These are phyloP conservation scores for Rhipidura dahli DNA, from an alignment of 2,113 vertebrate genomes.

Conservation along the genomic window DNA sequence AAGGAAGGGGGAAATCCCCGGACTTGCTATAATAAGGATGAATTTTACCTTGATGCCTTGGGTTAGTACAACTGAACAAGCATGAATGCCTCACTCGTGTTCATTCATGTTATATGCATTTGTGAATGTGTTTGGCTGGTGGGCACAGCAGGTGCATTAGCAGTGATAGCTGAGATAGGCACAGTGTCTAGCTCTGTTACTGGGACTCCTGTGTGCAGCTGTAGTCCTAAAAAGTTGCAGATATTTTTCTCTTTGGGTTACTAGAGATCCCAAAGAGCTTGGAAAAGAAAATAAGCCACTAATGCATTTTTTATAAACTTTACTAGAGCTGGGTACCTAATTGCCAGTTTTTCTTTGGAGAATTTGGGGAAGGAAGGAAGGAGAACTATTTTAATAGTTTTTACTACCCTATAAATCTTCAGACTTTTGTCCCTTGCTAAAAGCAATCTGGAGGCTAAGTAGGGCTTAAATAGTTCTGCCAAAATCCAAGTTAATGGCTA, in stretches of 20 bases:
- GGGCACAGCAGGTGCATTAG: background rate
- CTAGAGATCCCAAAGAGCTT: background rate
- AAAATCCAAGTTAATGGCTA: background rate
- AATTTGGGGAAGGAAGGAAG: background rate
- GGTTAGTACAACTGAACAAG: background rate
- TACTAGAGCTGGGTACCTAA: background rate
- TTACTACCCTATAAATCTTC: background rate
- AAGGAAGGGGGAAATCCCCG: background rate
- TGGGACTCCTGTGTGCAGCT: background rate
- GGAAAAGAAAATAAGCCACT: background rate
- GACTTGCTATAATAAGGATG: background rate
- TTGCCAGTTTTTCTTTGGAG: background rate
- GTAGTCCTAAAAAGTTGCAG: background rate
- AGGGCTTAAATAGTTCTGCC: background rate
- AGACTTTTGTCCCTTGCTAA: background rate
- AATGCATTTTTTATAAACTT: background rate
- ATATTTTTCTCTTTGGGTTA: background rate
- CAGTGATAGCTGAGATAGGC: background rate
- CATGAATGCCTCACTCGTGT: background rate
- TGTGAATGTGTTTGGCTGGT: background rate
- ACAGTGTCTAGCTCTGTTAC: background rate
- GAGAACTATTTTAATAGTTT: background rate
- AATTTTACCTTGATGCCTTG: background rate
- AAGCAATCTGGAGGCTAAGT: background rate
- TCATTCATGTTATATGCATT: background rate